Base-by-base conservation (phyloP, 2,888 invertebrate species). In the Drosophila mimetica region DNA sequence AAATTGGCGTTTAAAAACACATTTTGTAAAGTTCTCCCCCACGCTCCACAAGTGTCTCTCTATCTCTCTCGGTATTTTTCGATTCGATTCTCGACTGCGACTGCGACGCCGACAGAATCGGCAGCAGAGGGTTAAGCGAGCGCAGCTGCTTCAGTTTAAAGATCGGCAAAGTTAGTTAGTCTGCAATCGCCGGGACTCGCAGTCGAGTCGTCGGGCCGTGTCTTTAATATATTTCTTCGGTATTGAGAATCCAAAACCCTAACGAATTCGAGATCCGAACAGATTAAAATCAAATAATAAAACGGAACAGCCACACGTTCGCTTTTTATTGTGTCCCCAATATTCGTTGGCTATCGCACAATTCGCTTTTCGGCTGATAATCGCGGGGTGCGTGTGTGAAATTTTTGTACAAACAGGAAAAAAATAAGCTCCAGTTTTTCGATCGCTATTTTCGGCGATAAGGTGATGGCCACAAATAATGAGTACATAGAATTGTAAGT, bases 111-210 rank as follows among this genome's bases (percentile, higher is more conserved):
- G 28, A 47, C 57, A 42, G 59, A 59, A 58, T 65, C 46, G 66
- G 66, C 76, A 34, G 66, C 83, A 72, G 77, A 67, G 80, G 88
- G 86, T 80, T 86, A 80, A 79, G 73, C 88, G 76, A 52, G 47
- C 75, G 57, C 76, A 63, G 71, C 77, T 79, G 87, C 77, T 73
- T 77, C 77, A 83, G 74, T 59, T 77, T 74, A 65, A 84, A 84
- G 81, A 88, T 88, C 88, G 84, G 67, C 75, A 65, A 71, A 77
- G 84, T 75, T 73, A 76, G 65, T 82, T 84, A 90, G 90, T 90
- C 86, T 81, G 82, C 77, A 79, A 75, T 89, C 77, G 82, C 74
- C 74, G 75, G 78, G 85, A 76, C 84, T 89, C 76, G 70, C 74
- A 74, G 64, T 64, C 71, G 71, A 78, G 82, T 82, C 76, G 82